Evolutionary conservation across 1,140 invertebrate genomes (phyloP).

Genomic region (Nomia melanderi): DNA sequence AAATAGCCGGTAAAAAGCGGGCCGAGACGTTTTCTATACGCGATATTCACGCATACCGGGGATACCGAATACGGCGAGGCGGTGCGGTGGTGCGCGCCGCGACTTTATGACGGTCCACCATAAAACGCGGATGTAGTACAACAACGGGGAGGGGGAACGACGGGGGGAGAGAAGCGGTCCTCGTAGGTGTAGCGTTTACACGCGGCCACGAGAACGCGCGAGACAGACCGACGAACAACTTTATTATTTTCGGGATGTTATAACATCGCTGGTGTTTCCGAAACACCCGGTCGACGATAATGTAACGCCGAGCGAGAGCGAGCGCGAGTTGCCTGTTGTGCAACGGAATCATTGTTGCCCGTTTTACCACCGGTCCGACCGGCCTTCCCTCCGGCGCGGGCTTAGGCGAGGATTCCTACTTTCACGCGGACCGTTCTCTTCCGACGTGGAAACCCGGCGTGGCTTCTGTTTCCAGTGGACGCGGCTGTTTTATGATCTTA

Average conservation of each 20-base stretch:
- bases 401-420: background rate
- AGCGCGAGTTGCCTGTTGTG: too few species aligned
- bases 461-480: too few species aligned
- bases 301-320: background rate
- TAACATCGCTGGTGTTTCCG: constrained; percentile 26
- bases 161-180: background rate
- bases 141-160: constrained; percentile 35
- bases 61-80: constrained; percentile 69
- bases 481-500: too few species aligned
- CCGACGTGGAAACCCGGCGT: too few species aligned
- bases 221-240: constrained; percentile 53
- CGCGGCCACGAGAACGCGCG: constrained; percentile 3
- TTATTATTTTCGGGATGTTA: constrained; percentile 64
- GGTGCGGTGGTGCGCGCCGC: constrained; percentile 59
- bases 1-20: constrained; percentile 46
- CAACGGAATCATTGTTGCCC: constrained; percentile 32
- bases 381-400: background rate
- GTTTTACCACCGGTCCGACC: background rate
- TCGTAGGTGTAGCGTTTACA: constrained; percentile 48
- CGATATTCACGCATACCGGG: constrained; percentile 67
- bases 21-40: constrained; percentile 42
- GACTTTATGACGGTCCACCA: constrained; percentile 69
- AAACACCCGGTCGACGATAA: constrained; percentile 6
- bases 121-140: constrained; percentile 71
- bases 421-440: too few species aligned